These are phyloP conservation scores for Meandrusa payeni DNA, from an alignment of 2,888 invertebrate species.

Conservation along the genomic window DNA sequence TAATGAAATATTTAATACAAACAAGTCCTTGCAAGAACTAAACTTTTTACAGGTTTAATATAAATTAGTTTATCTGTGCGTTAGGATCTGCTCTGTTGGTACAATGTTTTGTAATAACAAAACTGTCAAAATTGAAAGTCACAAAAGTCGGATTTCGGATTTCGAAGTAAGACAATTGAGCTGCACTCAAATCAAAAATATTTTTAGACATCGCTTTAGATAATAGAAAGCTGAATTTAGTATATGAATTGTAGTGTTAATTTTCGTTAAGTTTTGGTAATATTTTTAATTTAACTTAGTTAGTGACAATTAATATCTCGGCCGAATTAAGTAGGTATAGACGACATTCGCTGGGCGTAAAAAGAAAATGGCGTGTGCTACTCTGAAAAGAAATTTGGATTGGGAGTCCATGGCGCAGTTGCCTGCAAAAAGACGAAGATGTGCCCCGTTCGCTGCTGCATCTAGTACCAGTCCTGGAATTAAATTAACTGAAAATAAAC, in stretches of 20 bases:
- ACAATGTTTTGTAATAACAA: constrained; percentile 38
- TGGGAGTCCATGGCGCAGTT: constrained; percentile 96
- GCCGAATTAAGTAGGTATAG: constrained; percentile 53
- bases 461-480: constrained; percentile 75
- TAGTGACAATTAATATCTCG: constrained; percentile 53
- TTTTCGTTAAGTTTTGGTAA: constrained; percentile 44
- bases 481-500: constrained; percentile 80
- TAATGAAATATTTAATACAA: not conserved
- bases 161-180: constrained; percentile 54
- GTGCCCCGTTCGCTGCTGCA: constrained; percentile 90
- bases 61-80: constrained; percentile 12
- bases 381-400: constrained; percentile 96
- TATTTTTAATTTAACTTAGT: constrained; percentile 58
- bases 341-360: constrained; percentile 82
- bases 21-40: too few relatives aligned
- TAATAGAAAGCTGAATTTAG: constrained; percentile 35
- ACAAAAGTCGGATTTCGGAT: constrained; percentile 58
- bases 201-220: constrained; percentile 58
- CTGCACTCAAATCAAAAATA: constrained; percentile 57
- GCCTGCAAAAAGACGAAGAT: constrained; percentile 94
- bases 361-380: constrained; percentile 98
- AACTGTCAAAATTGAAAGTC: constrained; percentile 59
- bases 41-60: not conserved
- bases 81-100: constrained; percentile 31
- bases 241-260: constrained; percentile 35